Percentiles rank a stretch among this genome's conserved stretches.
Conservation (phyloP, 2,888 invertebrate genomes). For the Pollenia angustigena region DNA sequence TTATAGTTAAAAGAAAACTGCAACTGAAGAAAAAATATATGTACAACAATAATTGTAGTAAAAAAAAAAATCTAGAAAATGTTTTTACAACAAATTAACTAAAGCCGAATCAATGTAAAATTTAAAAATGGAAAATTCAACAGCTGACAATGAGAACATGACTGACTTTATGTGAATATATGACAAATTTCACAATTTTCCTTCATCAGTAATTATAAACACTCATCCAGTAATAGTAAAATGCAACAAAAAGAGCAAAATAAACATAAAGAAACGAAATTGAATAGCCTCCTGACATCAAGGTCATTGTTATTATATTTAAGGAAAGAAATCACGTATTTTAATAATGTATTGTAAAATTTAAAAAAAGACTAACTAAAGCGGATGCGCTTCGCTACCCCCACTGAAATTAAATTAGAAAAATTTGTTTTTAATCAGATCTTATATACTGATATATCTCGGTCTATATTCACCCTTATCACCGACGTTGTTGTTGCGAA, state of each 20-base stretch:
- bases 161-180: not conserved
- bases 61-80: not conserved
- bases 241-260: not conserved
- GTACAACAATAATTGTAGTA: slow-evolving; percentile 2
- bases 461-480: no score
- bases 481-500: no score
- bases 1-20: not conserved
- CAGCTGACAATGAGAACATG: slow-evolving; percentile 3
- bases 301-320: not conserved
- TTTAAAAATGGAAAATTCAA: not conserved
- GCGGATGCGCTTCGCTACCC: no score
- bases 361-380: no score
- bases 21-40: not conserved
- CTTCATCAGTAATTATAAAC: slow-evolving; percentile 3
- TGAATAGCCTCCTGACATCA: not conserved
- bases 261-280: not conserved
- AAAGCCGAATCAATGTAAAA: not conserved
- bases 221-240: not conserved
- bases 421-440: no score
- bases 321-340: not conserved
- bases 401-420: no score
- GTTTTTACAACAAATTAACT: not conserved
- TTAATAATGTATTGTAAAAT: no score
- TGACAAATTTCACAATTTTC: not conserved
- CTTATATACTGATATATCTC: no score